Percentiles rank a stretch among this genome's conserved stretches.
Conservation (phyloP, 1,140 invertebrate genomes). For the Diachasma alloeum region DNA sequence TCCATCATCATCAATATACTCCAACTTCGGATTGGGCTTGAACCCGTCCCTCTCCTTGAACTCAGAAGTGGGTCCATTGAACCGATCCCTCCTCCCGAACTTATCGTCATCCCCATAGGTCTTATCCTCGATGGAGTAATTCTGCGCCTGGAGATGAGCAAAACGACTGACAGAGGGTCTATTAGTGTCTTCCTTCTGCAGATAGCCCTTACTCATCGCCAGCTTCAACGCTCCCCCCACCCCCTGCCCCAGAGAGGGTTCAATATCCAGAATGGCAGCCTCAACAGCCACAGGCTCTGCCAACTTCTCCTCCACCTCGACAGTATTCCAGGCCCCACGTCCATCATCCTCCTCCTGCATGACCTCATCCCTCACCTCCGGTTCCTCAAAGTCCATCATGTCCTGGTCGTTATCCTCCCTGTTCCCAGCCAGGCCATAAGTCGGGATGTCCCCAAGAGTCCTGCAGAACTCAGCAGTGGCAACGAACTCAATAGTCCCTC, state of each 20-base stretch:
- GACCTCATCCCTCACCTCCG: slow-evolving; percentile 66
- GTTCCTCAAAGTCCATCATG: slow-evolving; percentile 77
- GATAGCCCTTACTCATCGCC: slow-evolving; percentile 94
- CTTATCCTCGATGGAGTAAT: slow-evolving; percentile 98
- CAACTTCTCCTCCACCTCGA: slow-evolving; percentile 68
- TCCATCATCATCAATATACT: slow-evolving; percentile 97
- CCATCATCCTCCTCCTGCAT: slow-evolving; percentile 62
- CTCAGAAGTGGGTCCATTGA: slow-evolving; percentile 86
- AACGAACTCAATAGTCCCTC: slow-evolving; percentile 87
- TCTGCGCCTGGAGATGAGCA: slow-evolving; percentile 84
- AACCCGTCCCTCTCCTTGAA: slow-evolving; percentile 95
- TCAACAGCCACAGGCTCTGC: slow-evolving; percentile 65
- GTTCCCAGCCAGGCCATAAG: slow-evolving; percentile 88
- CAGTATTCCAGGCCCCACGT: slow-evolving; percentile 76
- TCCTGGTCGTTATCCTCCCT: slow-evolving; percentile 85
- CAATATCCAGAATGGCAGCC: slow-evolving; percentile 88
- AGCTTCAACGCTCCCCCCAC: slow-evolving; percentile 91
- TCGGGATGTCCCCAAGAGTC: slow-evolving; percentile 94
- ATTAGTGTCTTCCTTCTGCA: slow-evolving; percentile 84
- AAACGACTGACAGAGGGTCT: slow-evolving; percentile 76
- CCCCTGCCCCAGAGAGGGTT: slow-evolving; percentile 92
- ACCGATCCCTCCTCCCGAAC: slow-evolving; percentile 78
- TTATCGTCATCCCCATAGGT: slow-evolving; percentile 89
- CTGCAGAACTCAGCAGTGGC: slow-evolving; percentile 97
- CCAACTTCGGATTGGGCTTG: slow-evolving; percentile 94